Percentiles rank a stretch among this genome's conserved stretches.
phyloP scores from a whole-genome alignment of 1,140 invertebrate genomes.

The Scaptodrosophila lebanonensis region DNA sequence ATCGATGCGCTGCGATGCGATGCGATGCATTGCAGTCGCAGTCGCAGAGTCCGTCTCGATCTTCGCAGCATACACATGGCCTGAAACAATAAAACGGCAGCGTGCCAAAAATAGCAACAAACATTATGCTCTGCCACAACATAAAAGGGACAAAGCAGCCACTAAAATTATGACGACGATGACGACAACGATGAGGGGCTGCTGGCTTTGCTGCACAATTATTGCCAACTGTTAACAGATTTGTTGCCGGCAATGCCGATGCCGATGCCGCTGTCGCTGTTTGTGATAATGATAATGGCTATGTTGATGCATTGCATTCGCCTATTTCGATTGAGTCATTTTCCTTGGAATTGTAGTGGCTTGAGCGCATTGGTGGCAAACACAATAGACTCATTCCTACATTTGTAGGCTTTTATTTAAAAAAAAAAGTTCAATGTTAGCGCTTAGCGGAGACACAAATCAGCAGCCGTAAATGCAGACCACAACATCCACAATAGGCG shows the following conservation, averaged over 20 bases:
- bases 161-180: constrained; percentile 53
- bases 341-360: constrained; percentile 31
- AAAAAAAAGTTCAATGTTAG: no score
- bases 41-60: no score
- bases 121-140: constrained; percentile 32
- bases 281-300: constrained; percentile 68
- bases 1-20: no score
- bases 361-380: not conserved
- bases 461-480: no score
- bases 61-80: no score
- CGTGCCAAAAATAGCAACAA: constrained; percentile 56
- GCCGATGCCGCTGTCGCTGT: constrained; percentile 22
- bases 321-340: constrained; percentile 38
- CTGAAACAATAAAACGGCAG: constrained; percentile 55
- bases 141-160: constrained; percentile 54
- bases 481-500: no score
- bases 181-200: not conserved
- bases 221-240: constrained; percentile 76
- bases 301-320: constrained; percentile 43
- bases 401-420: not conserved
- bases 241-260: constrained; percentile 45
- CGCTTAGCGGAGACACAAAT: no score
- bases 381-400: constrained; percentile 4
- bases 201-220: constrained; percentile 60
- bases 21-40: no score